phyloP scores from a whole-genome alignment of 2,797 vertebrate species.

The Falco novaeseelandiae region DNA sequence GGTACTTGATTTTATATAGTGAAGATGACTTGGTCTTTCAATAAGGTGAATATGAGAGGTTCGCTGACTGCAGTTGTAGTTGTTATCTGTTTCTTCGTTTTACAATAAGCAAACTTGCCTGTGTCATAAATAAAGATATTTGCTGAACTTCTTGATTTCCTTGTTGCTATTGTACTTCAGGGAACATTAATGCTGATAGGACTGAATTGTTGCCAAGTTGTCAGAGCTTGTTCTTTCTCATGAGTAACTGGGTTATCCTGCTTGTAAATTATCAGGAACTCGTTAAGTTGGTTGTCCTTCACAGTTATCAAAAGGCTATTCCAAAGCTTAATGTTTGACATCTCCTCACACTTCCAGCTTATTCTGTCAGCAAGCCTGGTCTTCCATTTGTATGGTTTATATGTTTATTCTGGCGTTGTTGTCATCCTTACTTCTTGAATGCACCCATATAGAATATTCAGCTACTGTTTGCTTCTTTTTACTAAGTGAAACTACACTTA shows the following conservation, averaged over 20 bases:
- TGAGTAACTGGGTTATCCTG: not conserved
- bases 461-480: not conserved
- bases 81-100: not conserved
- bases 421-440: not conserved
- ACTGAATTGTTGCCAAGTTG: not conserved
- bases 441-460: not conserved
- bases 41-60: not conserved
- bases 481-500: not conserved
- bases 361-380: not conserved
- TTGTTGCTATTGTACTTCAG: not conserved
- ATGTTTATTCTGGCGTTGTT: not conserved
- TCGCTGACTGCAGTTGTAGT: not conserved
- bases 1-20: not conserved
- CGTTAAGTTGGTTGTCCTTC: not conserved
- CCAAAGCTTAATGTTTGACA: not conserved
- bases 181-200: not conserved
- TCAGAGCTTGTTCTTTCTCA: not conserved
- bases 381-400: not conserved
- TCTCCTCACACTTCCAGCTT: not conserved
- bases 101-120: not conserved
- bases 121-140: not conserved
- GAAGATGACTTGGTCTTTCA: not conserved
- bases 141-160: constrained; percentile 5
- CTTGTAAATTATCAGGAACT: not conserved
- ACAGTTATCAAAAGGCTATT: not conserved